Base-by-base conservation (phyloP, 2,113 vertebrate species). In the Lepus americanus region DNA sequence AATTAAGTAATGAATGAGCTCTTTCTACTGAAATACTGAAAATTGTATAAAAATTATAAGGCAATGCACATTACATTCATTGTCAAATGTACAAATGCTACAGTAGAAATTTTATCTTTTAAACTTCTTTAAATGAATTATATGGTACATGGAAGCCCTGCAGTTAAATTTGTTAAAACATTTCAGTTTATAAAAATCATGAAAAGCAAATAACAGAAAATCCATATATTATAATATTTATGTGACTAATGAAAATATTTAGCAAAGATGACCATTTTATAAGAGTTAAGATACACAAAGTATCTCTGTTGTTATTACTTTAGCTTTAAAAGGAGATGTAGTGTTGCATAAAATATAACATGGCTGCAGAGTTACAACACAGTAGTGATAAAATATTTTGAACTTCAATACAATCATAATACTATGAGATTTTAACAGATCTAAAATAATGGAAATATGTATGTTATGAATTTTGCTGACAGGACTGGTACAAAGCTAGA, bases 1-100 rank as follows among this genome's bases (percentile, higher is more conserved):
- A 87, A 78, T 39, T 77, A 2, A 74, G 23, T 70, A 83, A 64
- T 4, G 27, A 73, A 25, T 20, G 44, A 53, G 5, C 1, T 20
- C 29, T 55, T 85, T 93, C 64, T 85, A 64, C 39, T 84, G 16
- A 88, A n/a, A 77, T n/a, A 59, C 22, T 82, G 69, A 97, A 82
- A 92, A 61, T 63, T 86, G 87, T 86, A 6, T 63, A 11, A 74
- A 87, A 63, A 27, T 33, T 13, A 78, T 10, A 89, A 51, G 16
- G 23, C 29, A 92, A 61, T 85, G 10, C 9, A 13, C 20, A 69
- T 33, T 44, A 3, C 5, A 70, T 76, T 73, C 55, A 84, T 51
- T 81, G 5, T 61, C 6, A 29, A 59, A 85, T 12, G 8, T 25
- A 31, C 72, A 90, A 73, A 39, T 59, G 9, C 6, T 86, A 5